Base-by-base conservation (phyloP, 2,113 vertebrate genomes). In the Alces alces region DNA sequence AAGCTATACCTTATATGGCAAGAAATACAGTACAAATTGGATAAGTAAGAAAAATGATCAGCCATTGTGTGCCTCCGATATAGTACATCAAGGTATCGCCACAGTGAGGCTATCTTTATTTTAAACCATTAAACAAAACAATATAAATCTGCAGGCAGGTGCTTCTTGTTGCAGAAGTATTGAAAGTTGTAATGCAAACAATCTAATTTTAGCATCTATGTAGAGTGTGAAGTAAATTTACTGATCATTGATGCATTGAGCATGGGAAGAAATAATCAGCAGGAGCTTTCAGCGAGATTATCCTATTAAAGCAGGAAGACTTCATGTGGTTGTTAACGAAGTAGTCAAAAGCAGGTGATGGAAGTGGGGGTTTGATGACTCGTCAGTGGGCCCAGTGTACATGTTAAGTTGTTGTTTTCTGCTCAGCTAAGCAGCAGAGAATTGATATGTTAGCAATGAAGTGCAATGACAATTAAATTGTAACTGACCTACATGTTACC, bases 391-490 rank as follows among this genome's bases (percentile, higher is more conserved):
- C 99, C 98, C 98, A 98, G 98, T 97, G 98, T 99, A 99, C 99
- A 98, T 97, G 98, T 97, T 99, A 99, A 99, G 98, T 98, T 99
- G 98, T 99, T 99, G 99, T 99, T 99, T 99, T 99, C 99, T 99
- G 99, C 99, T 99, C 99, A 99, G 98, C 99, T 99, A 99, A 99
- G 99, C 99, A 99, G 98, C 99, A 98, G 99, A 99, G 98, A 99
- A 99, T 99, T 99, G 99, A 99, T 99, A 99, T 99, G 99, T 99
- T 99, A 98, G 99, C 99, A 99, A 99, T 99, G 99, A 99, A 99
- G 99, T 99, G 99, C 99, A 99, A 99, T 99, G 99, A 99, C 99
- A 99, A 99, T 99, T 99, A 99, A 99, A 99, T 99, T 99, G 99
- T 99, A 99, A 99, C 99, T 99, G 99, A 99, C 99, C 99, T 99